phyloP scores from a whole-genome alignment of 2,113 vertebrate genomes.

The Mobula hypostoma region DNA sequence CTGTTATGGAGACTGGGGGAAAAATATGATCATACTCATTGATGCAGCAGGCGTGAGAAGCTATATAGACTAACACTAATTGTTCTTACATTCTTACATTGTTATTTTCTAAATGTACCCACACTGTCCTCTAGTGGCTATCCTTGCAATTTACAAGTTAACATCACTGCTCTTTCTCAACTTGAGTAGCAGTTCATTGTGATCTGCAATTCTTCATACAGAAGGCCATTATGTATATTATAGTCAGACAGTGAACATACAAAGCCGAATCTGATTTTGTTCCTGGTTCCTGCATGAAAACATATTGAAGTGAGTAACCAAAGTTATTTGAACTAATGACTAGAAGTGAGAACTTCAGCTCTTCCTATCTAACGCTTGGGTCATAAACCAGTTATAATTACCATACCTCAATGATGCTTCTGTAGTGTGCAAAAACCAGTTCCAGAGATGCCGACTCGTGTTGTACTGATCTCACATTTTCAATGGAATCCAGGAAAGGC shows the following conservation, averaged over 20 bases:
- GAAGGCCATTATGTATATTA: neutral
- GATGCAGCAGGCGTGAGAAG: no score
- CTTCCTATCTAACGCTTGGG: neutral
- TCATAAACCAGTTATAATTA: neutral
- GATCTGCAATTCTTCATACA: neutral
- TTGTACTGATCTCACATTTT: neutral
- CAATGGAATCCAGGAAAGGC: neutral
- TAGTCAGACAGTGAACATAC: neutral
- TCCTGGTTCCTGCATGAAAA: neutral
- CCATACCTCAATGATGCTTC: neutral
- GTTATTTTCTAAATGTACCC: neutral
- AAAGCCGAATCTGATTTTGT: neutral
- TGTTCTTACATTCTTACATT: no score
- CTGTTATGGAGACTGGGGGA: no score
- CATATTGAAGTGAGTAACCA: neutral
- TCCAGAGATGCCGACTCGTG: neutral
- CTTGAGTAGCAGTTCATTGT: neutral
- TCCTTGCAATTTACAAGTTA: neutral
- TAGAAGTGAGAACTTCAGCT: neutral
- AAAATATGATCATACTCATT: no score
- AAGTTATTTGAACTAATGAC: neutral
- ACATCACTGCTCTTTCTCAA: neutral
- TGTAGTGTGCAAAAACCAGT: neutral
- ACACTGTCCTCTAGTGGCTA: constrained; percentile 12
- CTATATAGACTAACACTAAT: no score